phyloP scores from a whole-genome alignment of 2,113 vertebrate genomes.

The Phycodurus eques region DNA sequence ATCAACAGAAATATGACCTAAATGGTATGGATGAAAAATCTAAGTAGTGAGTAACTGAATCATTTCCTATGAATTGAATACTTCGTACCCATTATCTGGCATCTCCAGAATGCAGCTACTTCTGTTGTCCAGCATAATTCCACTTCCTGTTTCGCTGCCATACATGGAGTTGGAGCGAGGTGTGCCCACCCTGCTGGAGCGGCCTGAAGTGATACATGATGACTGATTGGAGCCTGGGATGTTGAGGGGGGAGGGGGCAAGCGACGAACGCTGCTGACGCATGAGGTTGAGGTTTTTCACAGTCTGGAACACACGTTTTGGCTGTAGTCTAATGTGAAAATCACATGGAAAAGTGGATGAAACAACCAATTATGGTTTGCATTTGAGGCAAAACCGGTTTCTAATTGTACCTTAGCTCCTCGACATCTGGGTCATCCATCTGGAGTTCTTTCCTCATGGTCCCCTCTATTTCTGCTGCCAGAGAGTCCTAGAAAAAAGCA shows the following conservation, averaged over 20 bases:
- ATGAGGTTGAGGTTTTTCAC: constrained; percentile 92
- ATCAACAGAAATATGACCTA: neutral
- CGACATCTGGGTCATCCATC: constrained; percentile 87
- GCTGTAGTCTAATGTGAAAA: constrained; percentile 77
- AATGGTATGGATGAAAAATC: neutral
- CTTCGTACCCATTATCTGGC: constrained; percentile 77
- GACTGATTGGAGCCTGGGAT: constrained; percentile 98
- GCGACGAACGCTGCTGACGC: constrained; percentile 84
- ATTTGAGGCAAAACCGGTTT: neutral
- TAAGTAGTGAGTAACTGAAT: neutral
- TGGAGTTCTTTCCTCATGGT: constrained; percentile 97
- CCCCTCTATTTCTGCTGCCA: constrained; percentile 97
- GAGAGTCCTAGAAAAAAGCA: constrained; percentile 80
- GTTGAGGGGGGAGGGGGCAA: constrained; percentile 89
- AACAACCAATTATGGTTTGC: neutral
- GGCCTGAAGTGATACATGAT: constrained; percentile 87
- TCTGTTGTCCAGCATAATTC: constrained; percentile 86
- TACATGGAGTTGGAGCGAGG: constrained; percentile 86
- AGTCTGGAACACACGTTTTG: constrained; percentile 92
- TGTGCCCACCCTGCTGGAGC: constrained; percentile 90
- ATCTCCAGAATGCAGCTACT: constrained; percentile 83
- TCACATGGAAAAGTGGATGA: constrained; percentile 14
- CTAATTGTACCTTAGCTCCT: constrained; percentile 76
- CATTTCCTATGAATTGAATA: neutral
- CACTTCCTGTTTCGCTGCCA: constrained; percentile 79